These are phyloP conservation scores for Parus major DNA, from an alignment of 2,113 vertebrate genomes.

Conservation along the genomic window DNA sequence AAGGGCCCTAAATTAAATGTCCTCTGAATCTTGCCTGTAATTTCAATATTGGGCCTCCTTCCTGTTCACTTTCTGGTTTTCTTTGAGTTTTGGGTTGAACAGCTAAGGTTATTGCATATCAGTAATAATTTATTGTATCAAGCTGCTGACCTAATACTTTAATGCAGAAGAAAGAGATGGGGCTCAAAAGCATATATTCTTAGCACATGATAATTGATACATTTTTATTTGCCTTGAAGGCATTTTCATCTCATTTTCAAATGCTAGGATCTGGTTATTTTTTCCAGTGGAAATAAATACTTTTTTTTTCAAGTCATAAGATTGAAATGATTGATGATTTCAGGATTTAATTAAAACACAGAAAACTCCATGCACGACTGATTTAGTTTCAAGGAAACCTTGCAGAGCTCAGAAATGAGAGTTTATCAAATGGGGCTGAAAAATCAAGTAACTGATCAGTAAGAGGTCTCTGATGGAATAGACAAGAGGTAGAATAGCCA, in stretches of 20 bases:
- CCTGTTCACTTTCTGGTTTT: background rate
- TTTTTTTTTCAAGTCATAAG: background rate
- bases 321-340: constrained; percentile 3
- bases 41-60: background rate
- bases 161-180: background rate
- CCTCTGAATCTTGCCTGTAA: background rate
- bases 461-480: background rate
- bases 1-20: background rate
- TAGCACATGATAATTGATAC: background rate
- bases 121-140: constrained; percentile 7
- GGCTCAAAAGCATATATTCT: background rate
- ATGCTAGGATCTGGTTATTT: background rate
- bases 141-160: background rate
- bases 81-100: background rate
- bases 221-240: background rate
- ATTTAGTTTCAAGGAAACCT: constrained; percentile 25
- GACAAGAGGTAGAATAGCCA: background rate
- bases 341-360: constrained; percentile 47
- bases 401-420: background rate
- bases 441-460: background rate
- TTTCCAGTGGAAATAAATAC: constrained; percentile 1
- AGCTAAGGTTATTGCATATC: background rate
- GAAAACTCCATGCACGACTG: background rate
- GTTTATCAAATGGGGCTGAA: background rate
- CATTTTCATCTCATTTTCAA: background rate